These are phyloP conservation scores for Augochlora pura DNA, from an alignment of 1,140 invertebrate genomes.

Conservation along the genomic window DNA sequence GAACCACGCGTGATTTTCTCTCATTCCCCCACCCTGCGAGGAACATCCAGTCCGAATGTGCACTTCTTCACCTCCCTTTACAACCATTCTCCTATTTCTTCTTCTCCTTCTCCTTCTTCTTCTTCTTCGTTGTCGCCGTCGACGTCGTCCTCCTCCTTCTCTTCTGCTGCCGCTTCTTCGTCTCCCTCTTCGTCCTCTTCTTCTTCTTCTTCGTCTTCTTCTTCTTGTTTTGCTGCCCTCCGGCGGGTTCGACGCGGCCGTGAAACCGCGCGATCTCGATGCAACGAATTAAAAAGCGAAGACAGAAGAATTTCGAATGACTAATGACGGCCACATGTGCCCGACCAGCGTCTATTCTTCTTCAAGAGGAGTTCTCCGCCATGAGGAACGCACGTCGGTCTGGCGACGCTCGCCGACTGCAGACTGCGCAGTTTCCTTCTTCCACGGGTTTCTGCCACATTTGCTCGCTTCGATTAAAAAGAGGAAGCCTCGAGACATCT, in stretches of 20 bases:
- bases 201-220: background rate
- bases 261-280: constrained; percentile 51
- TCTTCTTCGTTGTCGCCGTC: background rate
- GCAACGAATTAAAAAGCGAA: constrained; percentile 64
- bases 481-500: too few relatives aligned
- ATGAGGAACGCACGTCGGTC: too few relatives aligned
- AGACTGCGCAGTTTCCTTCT: too few relatives aligned
- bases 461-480: too few relatives aligned
- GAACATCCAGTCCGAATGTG: constrained; percentile 44
- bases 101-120: constrained; percentile 41
- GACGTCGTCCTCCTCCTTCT: constrained; percentile 29
- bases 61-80: constrained; percentile 42
- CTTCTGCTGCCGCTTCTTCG: background rate
- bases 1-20: constrained; percentile 78
- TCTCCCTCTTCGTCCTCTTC: background rate
- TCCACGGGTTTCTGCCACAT: too few relatives aligned
- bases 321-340: constrained; percentile 67
- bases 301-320: constrained; percentile 66
- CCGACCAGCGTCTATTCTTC: constrained; percentile 55
- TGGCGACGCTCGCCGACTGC: too few relatives aligned
- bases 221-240: constrained; percentile 14
- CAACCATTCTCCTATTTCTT: constrained; percentile 40
- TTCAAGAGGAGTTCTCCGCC: too few relatives aligned
- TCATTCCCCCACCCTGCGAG: constrained; percentile 47
- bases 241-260: constrained; percentile 38